Evolutionary conservation across 2,888 invertebrate species (phyloP).

Genomic region (Empis livida): DNA sequence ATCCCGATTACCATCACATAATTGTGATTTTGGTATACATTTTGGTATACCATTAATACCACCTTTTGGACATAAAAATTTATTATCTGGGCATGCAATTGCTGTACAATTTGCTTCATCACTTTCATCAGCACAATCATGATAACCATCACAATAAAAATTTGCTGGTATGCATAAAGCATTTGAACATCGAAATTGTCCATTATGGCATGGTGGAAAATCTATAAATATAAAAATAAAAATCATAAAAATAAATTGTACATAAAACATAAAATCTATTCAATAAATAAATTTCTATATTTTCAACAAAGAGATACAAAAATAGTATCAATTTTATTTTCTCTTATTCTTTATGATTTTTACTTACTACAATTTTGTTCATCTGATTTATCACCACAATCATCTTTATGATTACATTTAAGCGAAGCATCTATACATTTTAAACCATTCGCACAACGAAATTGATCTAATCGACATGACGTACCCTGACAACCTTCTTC

Average conservation of each 20-base stretch:
- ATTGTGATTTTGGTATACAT: constrained; percentile 75
- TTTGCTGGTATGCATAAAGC: constrained; percentile 82
- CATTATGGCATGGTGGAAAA: constrained; percentile 77
- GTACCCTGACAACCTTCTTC: constrained; percentile 61
- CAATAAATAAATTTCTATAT: neutral
- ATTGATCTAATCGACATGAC: constrained; percentile 71
- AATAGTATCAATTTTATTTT: neutral
- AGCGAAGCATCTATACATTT: constrained; percentile 65
- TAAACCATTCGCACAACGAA: constrained; percentile 66
- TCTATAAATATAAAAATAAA: constrained; percentile 40
- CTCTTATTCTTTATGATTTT: neutral
- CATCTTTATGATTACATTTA: constrained; percentile 80
- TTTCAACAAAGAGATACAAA: no score
- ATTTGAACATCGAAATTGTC: constrained; percentile 87
- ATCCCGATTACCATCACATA: constrained; percentile 84
- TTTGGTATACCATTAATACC: constrained; percentile 58
- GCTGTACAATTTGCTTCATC: constrained; percentile 81
- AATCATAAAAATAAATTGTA: neutral
- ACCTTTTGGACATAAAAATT: constrained; percentile 78
- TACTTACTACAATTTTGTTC: constrained; percentile 78
- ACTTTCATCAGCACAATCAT: constrained; percentile 84
- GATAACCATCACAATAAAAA: constrained; percentile 68
- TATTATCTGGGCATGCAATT: constrained; percentile 77
- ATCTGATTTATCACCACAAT: constrained; percentile 84
- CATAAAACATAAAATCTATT: neutral